phyloP scores from a whole-genome alignment of 2,888 invertebrate species.

The Electrophaes corylata region DNA sequence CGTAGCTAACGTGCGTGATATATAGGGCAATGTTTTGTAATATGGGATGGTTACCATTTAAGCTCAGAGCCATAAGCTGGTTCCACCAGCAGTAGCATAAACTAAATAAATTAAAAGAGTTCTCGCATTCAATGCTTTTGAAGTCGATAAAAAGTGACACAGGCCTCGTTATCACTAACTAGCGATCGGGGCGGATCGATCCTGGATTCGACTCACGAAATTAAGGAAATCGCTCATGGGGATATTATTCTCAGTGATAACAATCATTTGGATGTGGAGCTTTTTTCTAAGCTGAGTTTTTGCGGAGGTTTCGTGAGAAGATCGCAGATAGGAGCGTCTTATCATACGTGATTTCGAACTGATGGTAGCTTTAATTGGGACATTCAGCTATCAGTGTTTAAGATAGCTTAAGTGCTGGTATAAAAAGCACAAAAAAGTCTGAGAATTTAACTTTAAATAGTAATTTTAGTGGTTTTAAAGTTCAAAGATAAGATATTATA shows the following conservation, averaged over 20 bases:
- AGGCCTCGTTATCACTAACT: slow-evolving; percentile 65
- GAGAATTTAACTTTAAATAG: no score
- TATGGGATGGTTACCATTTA: no score
- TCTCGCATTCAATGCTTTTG: no score
- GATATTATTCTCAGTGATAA: slow-evolving; percentile 78
- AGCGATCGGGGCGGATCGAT: slow-evolving; percentile 81
- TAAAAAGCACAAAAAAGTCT: no score
- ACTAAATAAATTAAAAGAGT: no score
- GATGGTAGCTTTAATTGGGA: slow-evolving; percentile 4
- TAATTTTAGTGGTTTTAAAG: no score
- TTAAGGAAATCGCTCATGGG: slow-evolving; percentile 84
- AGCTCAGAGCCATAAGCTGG: no score
- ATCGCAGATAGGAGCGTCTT: slow-evolving; percentile 17
- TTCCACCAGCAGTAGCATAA: no score
- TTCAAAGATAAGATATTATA: no score
- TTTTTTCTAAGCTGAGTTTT: slow-evolving; percentile 59
- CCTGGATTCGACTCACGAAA: slow-evolving; percentile 81
- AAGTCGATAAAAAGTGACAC: slow-evolving; percentile 10
- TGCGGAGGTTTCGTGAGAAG: slow-evolving; percentile 45
- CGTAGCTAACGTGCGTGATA: no score
- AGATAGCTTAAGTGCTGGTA: neutral
- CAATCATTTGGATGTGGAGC: slow-evolving; percentile 58
- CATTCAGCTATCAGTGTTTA: neutral
- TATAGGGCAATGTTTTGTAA: no score
- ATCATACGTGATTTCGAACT: slow-evolving; percentile 13